Evolutionary conservation across 2,888 invertebrate species (phyloP), one percentile per base, ranked within the genome.

Genomic region (Chrysotoxum bicinctum): DNA sequence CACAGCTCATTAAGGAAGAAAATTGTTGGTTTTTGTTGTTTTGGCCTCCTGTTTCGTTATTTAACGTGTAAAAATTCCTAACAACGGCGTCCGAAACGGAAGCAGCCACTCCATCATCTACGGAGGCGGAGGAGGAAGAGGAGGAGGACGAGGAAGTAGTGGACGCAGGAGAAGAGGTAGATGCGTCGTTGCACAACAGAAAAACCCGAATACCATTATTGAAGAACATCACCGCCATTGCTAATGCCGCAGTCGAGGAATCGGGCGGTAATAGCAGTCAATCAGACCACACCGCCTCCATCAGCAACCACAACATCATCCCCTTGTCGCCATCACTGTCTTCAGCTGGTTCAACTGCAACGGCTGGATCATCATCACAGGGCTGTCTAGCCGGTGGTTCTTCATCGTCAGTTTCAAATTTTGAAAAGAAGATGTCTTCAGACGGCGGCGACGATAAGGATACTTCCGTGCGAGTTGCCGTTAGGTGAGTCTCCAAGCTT

Each of bases 371-470:
- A 56, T 48, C 78, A 52, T 68, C 66, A 56, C 73, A 54, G 68
- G 43, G 60, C 58, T 52, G 70, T 60, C 48, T 72, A 76, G 68
- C 48, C 37, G 75, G 60, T 37, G 79, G 70, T 7, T 84, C 83
- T 3, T 66, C 74, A 19, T 74, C 73, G 21, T 62, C 73, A 26
- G 23, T 52, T 21, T 79, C 83, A 40, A 84, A 79, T 62, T 84
- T 85, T 37, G 85, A 85, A 48, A 85, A 80, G 62, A 85, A 85
- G 35, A 85, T 85, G 85, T 85, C 81, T 69, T 81, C 85, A 12
- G 85, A 85, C 85, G 81, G 85, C 50, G 81, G 85, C 7, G 85
- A 85, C 62, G 85, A 85, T 58, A 85, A 85, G 77, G 85, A 85
- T 56, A 81, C 85, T 56, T 85, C 85, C 50, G 85, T 85, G 32